A percentile compares a stretch with the other conserved stretches of the same genome.
Evolutionary conservation across 2,113 vertebrate genomes (phyloP).

Genomic region (Ochotona curzoniae): DNA sequence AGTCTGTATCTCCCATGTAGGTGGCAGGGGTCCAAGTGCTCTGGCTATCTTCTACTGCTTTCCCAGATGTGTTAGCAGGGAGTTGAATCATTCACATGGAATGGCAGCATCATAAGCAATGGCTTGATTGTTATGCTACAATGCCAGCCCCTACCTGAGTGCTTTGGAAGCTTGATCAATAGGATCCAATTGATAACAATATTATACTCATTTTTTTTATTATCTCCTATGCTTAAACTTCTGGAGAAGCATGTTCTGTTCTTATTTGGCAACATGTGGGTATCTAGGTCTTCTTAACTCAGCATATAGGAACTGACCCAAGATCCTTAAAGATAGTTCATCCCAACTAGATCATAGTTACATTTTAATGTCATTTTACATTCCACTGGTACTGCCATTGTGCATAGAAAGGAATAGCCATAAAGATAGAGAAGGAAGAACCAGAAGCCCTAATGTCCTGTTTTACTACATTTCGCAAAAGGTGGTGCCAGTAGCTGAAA

Average conservation of each 20-base stretch:
- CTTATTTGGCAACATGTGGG: background rate
- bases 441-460: background rate
- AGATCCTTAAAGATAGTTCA: background rate
- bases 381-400: background rate
- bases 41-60: too few relatives aligned
- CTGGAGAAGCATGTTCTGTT: conserved; percentile 33
- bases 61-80: too few relatives aligned
- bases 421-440: background rate
- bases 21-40: too few relatives aligned
- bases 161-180: conserved; percentile 54
- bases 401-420: background rate
- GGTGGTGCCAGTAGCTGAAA: background rate
- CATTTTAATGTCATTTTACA: conserved; percentile 41
- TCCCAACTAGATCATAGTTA: background rate
- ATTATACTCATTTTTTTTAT: conserved; percentile 51
- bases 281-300: background rate
- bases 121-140: too few relatives aligned
- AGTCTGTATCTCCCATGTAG: too few relatives aligned
- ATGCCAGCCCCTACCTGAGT: background rate
- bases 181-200: background rate
- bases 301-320: background rate
- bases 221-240: conserved; percentile 24
- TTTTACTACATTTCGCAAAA: conserved; percentile 1
- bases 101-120: too few relatives aligned
- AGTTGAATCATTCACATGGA: too few relatives aligned